Evolutionary conservation across 2,113 vertebrate genomes (phyloP).

Genomic region (Protobothrops flavoviridis): DNA sequence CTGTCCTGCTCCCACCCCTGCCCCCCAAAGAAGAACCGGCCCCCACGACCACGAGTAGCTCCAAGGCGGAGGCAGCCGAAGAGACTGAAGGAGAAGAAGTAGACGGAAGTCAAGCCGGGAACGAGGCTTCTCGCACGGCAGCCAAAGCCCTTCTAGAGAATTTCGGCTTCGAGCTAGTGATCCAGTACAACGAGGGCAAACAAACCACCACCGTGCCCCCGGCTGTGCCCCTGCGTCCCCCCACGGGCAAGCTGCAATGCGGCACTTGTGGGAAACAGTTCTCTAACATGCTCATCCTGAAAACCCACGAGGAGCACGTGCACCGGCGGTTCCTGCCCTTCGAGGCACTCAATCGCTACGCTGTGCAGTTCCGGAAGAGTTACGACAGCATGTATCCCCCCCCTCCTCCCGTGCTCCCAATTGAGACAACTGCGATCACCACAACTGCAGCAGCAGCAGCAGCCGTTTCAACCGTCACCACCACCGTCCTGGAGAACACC

Average conservation of each 20-base stretch:
- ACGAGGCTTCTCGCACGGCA: conserved; percentile 57
- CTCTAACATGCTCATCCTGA: conserved; percentile 73
- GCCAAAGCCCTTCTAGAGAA: conserved; percentile 69
- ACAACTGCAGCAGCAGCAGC: neutral
- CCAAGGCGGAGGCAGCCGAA: conserved; percentile 29
- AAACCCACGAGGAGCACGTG: conserved; percentile 70
- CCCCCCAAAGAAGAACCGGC: conserved; percentile 39
- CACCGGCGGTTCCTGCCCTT: conserved; percentile 71
- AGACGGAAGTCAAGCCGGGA: conserved; percentile 3
- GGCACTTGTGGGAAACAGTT: conserved; percentile 68
- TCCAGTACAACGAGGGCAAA: conserved; percentile 72
- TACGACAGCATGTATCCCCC: conserved; percentile 68
- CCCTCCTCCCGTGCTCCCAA: neutral
- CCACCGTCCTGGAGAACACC: conserved; percentile 2
- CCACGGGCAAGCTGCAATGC: conserved; percentile 65
- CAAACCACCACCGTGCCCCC: conserved; percentile 35
- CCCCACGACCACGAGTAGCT: conserved; percentile 21
- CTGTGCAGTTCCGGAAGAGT: conserved; percentile 68
- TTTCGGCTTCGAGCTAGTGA: conserved; percentile 71
- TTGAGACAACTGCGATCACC: neutral
- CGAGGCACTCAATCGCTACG: conserved; percentile 67
- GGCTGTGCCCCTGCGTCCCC: conserved; percentile 39
- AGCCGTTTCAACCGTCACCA: neutral
- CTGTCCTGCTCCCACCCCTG: conserved; percentile 24
- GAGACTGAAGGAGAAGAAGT: conserved; percentile 48